phyloP scores from a whole-genome alignment of 2,797 vertebrate species.

The Malurus leucopterus region DNA sequence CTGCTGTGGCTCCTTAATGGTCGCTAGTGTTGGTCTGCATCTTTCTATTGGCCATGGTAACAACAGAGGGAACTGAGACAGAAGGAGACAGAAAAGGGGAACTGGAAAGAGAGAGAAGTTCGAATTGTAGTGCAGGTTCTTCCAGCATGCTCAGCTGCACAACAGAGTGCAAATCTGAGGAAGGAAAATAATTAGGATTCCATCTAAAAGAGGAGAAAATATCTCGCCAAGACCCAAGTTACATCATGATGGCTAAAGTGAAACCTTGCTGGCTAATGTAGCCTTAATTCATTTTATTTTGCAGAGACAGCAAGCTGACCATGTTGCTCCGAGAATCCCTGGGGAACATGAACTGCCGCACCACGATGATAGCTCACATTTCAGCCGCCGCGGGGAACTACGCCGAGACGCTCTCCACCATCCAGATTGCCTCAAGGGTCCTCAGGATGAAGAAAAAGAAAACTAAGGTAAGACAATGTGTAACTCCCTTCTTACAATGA shows the following conservation, averaged over 20 bases:
- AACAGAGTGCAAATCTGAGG: neutral
- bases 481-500: neutral
- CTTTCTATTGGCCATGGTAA: neutral
- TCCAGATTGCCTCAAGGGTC: slow-evolving; percentile 90
- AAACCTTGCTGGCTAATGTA: slow-evolving; percentile 66
- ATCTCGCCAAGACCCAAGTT: slow-evolving; percentile 30
- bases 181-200: slow-evolving; percentile 55
- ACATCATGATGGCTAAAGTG: slow-evolving; percentile 32
- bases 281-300: slow-evolving; percentile 68
- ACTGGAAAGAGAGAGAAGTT: neutral
- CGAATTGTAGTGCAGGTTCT: neutral
- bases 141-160: neutral
- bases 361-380: slow-evolving; percentile 91
- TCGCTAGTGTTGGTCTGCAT: neutral
- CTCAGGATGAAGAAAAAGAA: slow-evolving; percentile 93
- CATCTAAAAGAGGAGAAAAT: slow-evolving; percentile 54
- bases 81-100: neutral
- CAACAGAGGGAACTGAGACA: neutral
- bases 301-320: slow-evolving; percentile 90
- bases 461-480: slow-evolving; percentile 81
- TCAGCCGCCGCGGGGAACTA: slow-evolving; percentile 82
- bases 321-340: slow-evolving; percentile 94
- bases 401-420: slow-evolving; percentile 87
- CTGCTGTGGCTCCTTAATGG: neutral
- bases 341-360: slow-evolving; percentile 90